Evolutionary conservation across 2,113 vertebrate genomes (phyloP).

Genomic region (Pseudorectes ferrugineus): DNA sequence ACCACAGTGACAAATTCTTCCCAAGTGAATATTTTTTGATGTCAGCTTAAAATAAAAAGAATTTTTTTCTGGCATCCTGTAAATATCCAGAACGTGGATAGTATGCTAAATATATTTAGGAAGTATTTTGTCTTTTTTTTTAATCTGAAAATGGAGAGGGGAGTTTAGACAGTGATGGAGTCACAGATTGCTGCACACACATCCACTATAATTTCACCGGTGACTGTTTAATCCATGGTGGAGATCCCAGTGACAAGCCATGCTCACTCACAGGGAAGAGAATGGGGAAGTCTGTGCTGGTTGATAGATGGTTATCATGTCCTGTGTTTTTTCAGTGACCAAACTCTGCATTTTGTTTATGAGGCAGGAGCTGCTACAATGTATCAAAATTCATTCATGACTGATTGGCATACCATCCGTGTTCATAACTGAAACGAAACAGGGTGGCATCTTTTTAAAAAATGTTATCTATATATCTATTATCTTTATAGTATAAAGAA

Average conservation of each 20-base stretch:
- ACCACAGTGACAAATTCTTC: no score
- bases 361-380: background rate
- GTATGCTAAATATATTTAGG: background rate
- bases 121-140: background rate
- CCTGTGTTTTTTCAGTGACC: background rate
- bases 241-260: background rate
- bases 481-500: background rate
- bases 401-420: background rate
- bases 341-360: background rate
- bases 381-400: background rate
- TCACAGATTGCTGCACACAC: background rate
- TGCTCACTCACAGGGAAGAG: background rate
- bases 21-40: background rate
- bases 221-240: background rate
- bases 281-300: background rate
- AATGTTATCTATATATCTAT: no score
- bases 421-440: background rate
- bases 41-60: background rate
- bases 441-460: background rate
- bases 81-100: background rate
- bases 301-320: background rate
- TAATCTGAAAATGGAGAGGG: background rate
- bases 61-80: background rate
- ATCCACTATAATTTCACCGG: background rate
- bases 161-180: background rate